A percentile compares a stretch with the other conserved stretches of the same genome.
Evolutionary conservation across 2,888 invertebrate genomes (phyloP).

Genomic region (Pandemis heparana): DNA sequence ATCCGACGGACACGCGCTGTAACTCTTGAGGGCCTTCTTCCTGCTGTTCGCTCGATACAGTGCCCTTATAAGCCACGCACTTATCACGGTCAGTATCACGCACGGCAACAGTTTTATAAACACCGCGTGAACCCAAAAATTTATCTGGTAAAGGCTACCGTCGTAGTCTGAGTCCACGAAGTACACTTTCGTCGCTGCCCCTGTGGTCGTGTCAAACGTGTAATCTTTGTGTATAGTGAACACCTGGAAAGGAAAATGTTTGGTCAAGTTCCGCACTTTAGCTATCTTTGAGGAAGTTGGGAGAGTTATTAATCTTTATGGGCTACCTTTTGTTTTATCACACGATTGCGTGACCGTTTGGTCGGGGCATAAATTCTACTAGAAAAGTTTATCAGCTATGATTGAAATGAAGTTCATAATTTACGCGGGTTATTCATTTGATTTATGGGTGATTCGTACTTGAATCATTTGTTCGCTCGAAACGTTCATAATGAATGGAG

Average conservation of each 20-base stretch:
- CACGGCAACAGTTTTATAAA: constrained; percentile 93
- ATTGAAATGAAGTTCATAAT: not conserved
- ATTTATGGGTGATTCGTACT: not conserved
- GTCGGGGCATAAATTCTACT: not conserved
- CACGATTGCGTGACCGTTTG: constrained; percentile 4
- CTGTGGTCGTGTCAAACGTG: constrained; percentile 51
- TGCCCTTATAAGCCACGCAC: constrained; percentile 89
- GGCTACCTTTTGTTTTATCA: not conserved
- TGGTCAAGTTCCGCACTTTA: constrained; percentile 1
- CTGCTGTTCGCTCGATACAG: constrained; percentile 89
- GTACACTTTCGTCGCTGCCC: constrained; percentile 70
- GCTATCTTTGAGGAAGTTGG: constrained; percentile 3
- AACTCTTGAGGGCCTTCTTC: constrained; percentile 86
- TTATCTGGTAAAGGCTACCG: constrained; percentile 87
- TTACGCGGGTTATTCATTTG: not conserved
- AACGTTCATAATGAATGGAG: constrained; percentile 30
- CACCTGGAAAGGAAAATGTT: constrained; percentile 64
- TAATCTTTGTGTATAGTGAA: constrained; percentile 75
- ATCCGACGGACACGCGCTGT: constrained; percentile 74
- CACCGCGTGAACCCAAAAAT: constrained; percentile 93
- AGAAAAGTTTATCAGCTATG: not conserved
- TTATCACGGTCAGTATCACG: constrained; percentile 90
- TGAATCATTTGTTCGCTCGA: constrained; percentile 4
- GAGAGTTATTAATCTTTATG: constrained; percentile 24
- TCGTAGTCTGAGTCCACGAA: constrained; percentile 85